phyloP scores from a whole-genome alignment of 2,797 vertebrate species.

The Girardinus metallicus region DNA sequence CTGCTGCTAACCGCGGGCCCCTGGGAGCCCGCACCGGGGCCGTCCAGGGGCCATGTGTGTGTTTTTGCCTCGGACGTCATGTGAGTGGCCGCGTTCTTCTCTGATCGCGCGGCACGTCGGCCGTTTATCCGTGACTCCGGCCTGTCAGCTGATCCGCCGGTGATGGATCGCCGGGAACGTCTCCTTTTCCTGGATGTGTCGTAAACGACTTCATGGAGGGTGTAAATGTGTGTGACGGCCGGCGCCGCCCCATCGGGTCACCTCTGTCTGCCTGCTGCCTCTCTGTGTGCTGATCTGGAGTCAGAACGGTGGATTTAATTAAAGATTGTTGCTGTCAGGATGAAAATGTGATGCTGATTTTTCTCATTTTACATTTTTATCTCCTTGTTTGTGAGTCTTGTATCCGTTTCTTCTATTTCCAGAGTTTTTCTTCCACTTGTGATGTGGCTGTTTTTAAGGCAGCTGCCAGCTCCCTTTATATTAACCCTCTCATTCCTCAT shows the following conservation, averaged over 20 bases:
- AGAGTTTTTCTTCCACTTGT: neutral
- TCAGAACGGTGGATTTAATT: neutral
- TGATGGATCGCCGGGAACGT: constrained; percentile 57
- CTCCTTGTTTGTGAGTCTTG: neutral
- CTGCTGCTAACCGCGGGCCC: constrained; percentile 6
- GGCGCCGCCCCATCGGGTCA: constrained; percentile 14
- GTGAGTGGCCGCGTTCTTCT: constrained; percentile 36
- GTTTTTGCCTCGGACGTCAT: constrained; percentile 18
- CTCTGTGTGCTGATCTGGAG: constrained; percentile 16
- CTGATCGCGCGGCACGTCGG: constrained; percentile 59
- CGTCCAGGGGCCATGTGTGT: constrained; percentile 9
- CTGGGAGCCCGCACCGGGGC: too few species aligned
- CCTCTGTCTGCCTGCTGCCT: constrained; percentile 20
- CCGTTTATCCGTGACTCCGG: constrained; percentile 50
- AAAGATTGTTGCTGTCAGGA: neutral
- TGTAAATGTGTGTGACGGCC: constrained; percentile 45
- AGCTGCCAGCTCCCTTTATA: neutral
- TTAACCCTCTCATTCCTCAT: neutral
- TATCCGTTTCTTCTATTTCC: constrained; percentile 22
- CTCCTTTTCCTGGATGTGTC: constrained; percentile 28
- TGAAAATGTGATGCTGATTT: neutral
- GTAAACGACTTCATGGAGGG: constrained; percentile 45
- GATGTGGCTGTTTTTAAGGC: neutral
- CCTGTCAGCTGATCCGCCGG: constrained; percentile 35
- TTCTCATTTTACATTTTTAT: neutral